Conservation (phyloP, 2,888 invertebrate species). For the Acanthacorydalis orientalis region DNA sequence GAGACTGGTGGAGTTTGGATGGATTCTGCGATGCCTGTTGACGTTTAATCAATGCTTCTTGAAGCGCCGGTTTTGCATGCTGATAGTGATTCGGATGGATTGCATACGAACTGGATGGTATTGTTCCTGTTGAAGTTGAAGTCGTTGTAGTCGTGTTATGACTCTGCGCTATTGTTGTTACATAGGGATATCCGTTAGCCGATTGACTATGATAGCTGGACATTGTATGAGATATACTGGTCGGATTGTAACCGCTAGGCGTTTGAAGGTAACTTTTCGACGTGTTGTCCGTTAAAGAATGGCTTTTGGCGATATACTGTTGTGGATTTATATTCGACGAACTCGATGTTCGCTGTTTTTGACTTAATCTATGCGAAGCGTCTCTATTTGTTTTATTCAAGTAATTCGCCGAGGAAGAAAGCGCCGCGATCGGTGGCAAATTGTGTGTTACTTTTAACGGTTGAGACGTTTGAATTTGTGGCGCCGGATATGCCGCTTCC, state of each 20-base stretch:
- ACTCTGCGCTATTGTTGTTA: conserved; percentile 2
- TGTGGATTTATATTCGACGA: conserved; percentile 1
- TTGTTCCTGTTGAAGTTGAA: conserved; percentile 6
- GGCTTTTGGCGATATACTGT: conserved; percentile 6
- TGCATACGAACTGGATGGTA: conserved; percentile 7
- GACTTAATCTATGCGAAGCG: conserved; percentile 9
- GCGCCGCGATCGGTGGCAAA: conserved; percentile 32
- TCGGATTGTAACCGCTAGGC: background rate
- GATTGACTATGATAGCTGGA: background rate
- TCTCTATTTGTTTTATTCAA: conserved; percentile 24
- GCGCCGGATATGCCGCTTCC: conserved; percentile 6
- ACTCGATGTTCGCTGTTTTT: too few relatives aligned
- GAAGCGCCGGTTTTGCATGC: conserved; percentile 1
- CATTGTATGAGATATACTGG: background rate
- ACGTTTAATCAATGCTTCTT: conserved; percentile 3
- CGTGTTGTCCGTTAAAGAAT: conserved; percentile 4
- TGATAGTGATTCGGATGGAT: background rate
- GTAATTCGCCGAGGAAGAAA: conserved; percentile 28
- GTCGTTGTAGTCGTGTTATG: background rate
- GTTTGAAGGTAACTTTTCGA: background rate
- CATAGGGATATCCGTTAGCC: background rate
- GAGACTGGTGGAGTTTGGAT: conserved; percentile 9
- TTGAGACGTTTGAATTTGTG: conserved; percentile 10
- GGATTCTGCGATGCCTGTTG: conserved; percentile 8
- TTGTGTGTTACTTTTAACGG: conserved; percentile 27